Percentiles rank a stretch among this genome's conserved stretches.
These are phyloP conservation scores for Phalacrocorax carbo DNA, from an alignment of 2,113 vertebrate genomes.

Conservation along the genomic window DNA sequence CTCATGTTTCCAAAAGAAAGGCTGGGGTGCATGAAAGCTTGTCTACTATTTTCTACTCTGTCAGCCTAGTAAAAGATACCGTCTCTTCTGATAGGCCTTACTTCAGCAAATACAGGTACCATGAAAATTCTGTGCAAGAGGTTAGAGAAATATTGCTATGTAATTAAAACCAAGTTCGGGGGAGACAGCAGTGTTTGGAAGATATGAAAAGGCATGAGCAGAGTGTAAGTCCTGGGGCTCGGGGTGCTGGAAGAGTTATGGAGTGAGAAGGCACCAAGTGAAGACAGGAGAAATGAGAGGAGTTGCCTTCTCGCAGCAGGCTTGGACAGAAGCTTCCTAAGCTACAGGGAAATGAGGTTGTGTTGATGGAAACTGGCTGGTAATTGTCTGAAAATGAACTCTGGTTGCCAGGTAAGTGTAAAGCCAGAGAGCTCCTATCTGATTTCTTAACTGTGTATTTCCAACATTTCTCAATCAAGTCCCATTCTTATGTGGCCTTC, in stretches of 20 bases:
- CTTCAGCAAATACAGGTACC: not conserved
- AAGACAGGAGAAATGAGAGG: not conserved
- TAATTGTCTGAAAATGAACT: not conserved
- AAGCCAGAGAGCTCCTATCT: not conserved
- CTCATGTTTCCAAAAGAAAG: not conserved
- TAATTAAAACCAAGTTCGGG: not conserved
- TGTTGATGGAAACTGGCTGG: not conserved
- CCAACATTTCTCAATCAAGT: not conserved
- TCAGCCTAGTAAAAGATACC: not conserved
- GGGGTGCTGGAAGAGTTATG: fast-evolving
- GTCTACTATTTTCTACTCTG: not conserved
- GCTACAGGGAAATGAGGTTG: not conserved
- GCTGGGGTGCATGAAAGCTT: not conserved
- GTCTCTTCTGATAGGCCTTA: not conserved
- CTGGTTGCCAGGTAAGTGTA: not conserved
- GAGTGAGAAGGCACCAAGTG: not conserved
- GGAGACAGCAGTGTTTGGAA: not conserved
- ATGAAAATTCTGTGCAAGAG: not conserved
- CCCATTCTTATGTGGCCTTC: not conserved
- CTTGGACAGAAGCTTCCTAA: not conserved
- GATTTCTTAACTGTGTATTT: not conserved
- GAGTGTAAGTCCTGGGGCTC: not conserved
- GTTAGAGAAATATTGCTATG: not conserved
- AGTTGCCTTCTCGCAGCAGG: not conserved
- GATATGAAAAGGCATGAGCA: not conserved